Evolutionary conservation across 2,888 invertebrate species (phyloP).

Genomic region (Metalampra italica): DNA sequence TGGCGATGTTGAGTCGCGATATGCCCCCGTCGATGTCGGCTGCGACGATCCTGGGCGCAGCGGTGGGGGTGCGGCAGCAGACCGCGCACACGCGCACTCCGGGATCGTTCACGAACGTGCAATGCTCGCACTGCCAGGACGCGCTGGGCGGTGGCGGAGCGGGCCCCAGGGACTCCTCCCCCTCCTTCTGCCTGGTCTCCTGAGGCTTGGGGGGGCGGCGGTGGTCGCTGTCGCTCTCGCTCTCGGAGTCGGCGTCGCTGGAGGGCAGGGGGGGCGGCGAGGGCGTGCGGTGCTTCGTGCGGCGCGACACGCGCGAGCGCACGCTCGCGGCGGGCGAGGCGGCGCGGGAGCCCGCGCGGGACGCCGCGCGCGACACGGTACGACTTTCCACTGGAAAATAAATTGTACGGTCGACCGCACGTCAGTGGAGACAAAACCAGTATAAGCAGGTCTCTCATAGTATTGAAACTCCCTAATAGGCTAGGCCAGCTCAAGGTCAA

Average conservation of each 20-base stretch:
- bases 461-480: too few relatives aligned
- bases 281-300: constrained; percentile 56
- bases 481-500: too few relatives aligned
- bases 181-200: neutral
- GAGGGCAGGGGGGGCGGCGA: constrained; percentile 64
- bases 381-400: constrained; percentile 65
- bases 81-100: constrained; percentile 89
- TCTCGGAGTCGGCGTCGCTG: constrained; percentile 82
- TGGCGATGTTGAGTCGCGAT: constrained; percentile 26
- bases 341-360: constrained; percentile 81
- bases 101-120: constrained; percentile 91
- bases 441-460: too few relatives aligned
- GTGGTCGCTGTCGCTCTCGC: constrained; percentile 35
- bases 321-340: constrained; percentile 83
- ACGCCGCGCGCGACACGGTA: constrained; percentile 67
- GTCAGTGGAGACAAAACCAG: too few relatives aligned
- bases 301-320: constrained; percentile 83
- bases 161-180: constrained; percentile 29
- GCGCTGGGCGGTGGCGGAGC: constrained; percentile 75
- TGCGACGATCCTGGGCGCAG: constrained; percentile 39
- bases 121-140: constrained; percentile 93
- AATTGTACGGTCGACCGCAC: neutral
- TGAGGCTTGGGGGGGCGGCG: neutral
- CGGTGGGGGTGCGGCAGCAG: constrained; percentile 89
- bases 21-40: constrained; percentile 23